Base-by-base conservation (phyloP, 2,113 vertebrate genomes). In the Corynorhinus townsendii region DNA sequence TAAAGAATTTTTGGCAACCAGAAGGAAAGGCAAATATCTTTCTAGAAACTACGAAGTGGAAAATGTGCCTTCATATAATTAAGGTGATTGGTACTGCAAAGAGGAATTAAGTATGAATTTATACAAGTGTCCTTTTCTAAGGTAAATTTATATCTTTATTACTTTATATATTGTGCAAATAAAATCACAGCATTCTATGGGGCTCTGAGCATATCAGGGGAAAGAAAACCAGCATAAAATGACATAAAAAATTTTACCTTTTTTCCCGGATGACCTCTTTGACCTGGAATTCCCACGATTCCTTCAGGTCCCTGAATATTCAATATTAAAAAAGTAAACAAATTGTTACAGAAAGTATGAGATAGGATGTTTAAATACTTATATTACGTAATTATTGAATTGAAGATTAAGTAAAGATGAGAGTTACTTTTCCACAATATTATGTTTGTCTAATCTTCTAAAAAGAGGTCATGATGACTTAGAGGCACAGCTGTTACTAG, bases 251-350 rank as follows among this genome's bases (percentile, higher is more conserved):
- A 95, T 91, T 62, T 62, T 97, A 99, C 99, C 99, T 99, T 99
- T 98, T 99, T 99, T 91, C 99, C 99, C 59, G 98, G 97, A 24
- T 98, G 99, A 72, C 99, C 99, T 89, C 98, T 99, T 97, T 98
- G 99, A 88, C 99, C 99, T 73, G 97, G 98, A 68, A 96, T 97
- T 94, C 99, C 99, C 19, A 96, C 96, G 98, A 98, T 98, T 97
- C 99, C 99, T 98, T 99, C 99, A 10, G 98, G 98, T 40, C 99
- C 99, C 99, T 99, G 96, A 54, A 93, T 19, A 96, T 97, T 96
- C 73, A 93, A 97, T 59, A 96, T 80, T 87, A 49, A 95, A 95
- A 72, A 96, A 89, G 91, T 72, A 97, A 96, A 90, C 19, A 95
- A 89, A 95, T 28, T 0, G 26, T 93, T 97, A 97, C 93, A 80